These are phyloP conservation scores for Drosophila lowei DNA, from an alignment of 1,140 invertebrate species.

Conservation along the genomic window DNA sequence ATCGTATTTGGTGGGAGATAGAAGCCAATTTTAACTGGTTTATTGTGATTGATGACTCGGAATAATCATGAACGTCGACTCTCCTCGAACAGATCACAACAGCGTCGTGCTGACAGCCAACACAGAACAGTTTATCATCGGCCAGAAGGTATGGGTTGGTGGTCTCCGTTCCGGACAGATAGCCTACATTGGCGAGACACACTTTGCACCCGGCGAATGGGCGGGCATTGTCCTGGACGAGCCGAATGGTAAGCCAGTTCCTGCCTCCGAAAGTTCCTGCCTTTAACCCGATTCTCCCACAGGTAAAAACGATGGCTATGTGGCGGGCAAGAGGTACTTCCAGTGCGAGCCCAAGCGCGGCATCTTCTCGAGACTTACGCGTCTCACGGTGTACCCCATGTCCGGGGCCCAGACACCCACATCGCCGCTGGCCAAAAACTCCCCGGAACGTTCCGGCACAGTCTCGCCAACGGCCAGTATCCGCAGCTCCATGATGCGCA, in stretches of 20 bases:
- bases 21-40: slow-evolving; percentile 39
- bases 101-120: slow-evolving; percentile 93
- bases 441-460: slow-evolving; percentile 78
- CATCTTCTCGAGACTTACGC: slow-evolving; percentile 95
- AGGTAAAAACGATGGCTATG: slow-evolving; percentile 99
- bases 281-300: slow-evolving; percentile 1
- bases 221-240: slow-evolving; percentile 98
- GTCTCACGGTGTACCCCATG: slow-evolving; percentile 90
- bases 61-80: slow-evolving; percentile 29
- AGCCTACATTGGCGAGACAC: slow-evolving; percentile 98
- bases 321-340: slow-evolving; percentile 95
- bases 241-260: slow-evolving; percentile 88
- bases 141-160: slow-evolving; percentile 97
- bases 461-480: slow-evolving; percentile 84
- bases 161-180: slow-evolving; percentile 97
- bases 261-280: rapidly evolving
- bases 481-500: slow-evolving; percentile 82
- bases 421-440: slow-evolving; percentile 69
- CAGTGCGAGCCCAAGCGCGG: slow-evolving; percentile 97
- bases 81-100: slow-evolving; percentile 88
- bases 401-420: slow-evolving; percentile 82
- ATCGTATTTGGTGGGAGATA: slow-evolving; percentile 16
- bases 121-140: slow-evolving; percentile 97
- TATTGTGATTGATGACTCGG: slow-evolving; percentile 49
- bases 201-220: slow-evolving; percentile 98